These are phyloP conservation scores for Cyanoliseus patagonus DNA, from an alignment of 2,113 vertebrate species.

Conservation along the genomic window DNA sequence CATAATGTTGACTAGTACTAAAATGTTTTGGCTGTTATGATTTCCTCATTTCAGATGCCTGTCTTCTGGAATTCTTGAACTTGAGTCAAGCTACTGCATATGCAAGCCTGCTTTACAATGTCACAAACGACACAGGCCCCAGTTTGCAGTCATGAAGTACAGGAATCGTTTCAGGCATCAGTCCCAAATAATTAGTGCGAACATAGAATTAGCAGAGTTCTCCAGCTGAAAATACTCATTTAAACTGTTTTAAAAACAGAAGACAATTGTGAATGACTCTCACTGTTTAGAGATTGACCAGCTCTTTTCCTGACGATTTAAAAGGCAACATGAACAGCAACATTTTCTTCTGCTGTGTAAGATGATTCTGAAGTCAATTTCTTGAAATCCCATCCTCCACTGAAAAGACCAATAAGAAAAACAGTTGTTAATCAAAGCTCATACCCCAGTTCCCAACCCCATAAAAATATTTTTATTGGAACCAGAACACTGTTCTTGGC, in stretches of 20 bases:
- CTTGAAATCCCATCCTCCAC: not conserved
- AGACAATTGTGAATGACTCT: not conserved
- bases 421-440: not conserved
- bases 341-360: not conserved
- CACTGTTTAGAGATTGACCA: not conserved
- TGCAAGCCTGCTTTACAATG: not conserved
- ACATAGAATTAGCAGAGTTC: not conserved
- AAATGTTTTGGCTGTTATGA: not conserved
- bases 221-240: not conserved
- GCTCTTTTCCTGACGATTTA: not conserved
- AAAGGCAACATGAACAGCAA: not conserved
- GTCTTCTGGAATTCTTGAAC: not conserved
- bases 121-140: not conserved
- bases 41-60: not conserved
- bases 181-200: not conserved
- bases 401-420: constrained; percentile 12
- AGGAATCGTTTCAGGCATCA: not conserved
- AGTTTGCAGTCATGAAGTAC: not conserved
- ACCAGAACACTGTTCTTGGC: not conserved
- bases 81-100: not conserved
- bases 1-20: not conserved
- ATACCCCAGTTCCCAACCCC: not conserved
- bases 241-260: not conserved
- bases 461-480: not conserved
- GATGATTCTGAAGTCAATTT: constrained; percentile 9